phyloP scores from a whole-genome alignment of 1,140 invertebrate genomes.

The Chrysoperla carnea region DNA sequence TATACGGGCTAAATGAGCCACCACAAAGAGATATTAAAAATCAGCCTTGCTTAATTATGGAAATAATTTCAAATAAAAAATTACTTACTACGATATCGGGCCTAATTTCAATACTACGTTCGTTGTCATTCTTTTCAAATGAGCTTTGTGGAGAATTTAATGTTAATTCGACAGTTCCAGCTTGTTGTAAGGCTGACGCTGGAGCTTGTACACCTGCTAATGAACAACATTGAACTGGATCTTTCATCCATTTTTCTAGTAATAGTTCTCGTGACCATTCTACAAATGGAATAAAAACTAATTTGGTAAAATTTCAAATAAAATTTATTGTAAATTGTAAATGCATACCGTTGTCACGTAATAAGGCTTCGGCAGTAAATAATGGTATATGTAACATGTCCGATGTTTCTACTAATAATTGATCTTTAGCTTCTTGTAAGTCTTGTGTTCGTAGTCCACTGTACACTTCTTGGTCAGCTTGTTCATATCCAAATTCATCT shows the following conservation, averaged over 20 bases:
- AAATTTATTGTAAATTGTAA: slow-evolving; percentile 1
- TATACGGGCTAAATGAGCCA: too few relatives aligned
- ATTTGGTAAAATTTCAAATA: not conserved
- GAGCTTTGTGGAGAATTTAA: slow-evolving; percentile 14
- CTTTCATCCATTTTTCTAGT: slow-evolving; percentile 52
- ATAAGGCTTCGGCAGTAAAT: slow-evolving; percentile 52
- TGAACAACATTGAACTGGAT: slow-evolving; percentile 46
- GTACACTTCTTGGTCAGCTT: slow-evolving; percentile 30
- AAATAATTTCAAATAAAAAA: too few relatives aligned
- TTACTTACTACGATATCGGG: slow-evolving; percentile 19
- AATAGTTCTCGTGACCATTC: slow-evolving; percentile 55
- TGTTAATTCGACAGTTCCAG: slow-evolving; percentile 17
- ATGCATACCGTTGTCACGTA: slow-evolving; percentile 44
- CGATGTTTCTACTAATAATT: slow-evolving; percentile 52
- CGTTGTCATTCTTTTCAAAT: slow-evolving; percentile 8
- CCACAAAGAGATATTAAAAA: too few relatives aligned
- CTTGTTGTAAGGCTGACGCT: slow-evolving; percentile 23
- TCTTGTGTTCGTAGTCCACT: slow-evolving; percentile 47
- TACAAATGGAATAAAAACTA: slow-evolving; percentile 16
- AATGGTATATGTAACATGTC: slow-evolving; percentile 57
- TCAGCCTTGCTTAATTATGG: too few relatives aligned
- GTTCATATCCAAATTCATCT: slow-evolving; percentile 19
- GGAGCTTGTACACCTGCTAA: slow-evolving; percentile 47
- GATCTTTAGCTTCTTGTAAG: slow-evolving; percentile 58
- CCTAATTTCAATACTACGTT: slow-evolving; percentile 1